phyloP scores from a whole-genome alignment of 2,797 vertebrate genomes.

The Erpetoichthys calabaricus region DNA sequence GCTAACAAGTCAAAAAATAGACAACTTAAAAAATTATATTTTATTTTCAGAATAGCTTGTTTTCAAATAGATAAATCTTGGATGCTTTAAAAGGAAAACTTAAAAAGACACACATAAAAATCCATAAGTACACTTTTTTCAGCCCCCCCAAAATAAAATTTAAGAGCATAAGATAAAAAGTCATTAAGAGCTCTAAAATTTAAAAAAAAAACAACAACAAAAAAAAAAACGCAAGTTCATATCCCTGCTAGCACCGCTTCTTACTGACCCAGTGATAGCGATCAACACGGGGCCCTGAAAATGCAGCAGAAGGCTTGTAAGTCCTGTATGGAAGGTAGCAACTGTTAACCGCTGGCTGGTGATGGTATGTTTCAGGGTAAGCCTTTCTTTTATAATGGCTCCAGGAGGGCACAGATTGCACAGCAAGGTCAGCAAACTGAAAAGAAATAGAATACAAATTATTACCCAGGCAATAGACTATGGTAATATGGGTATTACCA shows the following conservation, averaged over 20 bases:
- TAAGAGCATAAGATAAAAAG: no score
- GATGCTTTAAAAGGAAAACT: no score
- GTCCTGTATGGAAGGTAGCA: constrained; percentile 31
- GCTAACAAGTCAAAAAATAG: no score
- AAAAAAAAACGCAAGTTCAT: neutral
- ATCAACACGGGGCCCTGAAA: constrained; percentile 57
- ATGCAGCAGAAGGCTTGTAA: constrained; percentile 36
- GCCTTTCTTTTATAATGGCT: constrained; percentile 50
- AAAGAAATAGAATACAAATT: neutral
- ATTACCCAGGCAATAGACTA: neutral
- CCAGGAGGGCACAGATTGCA: constrained; percentile 49
- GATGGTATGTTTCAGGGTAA: constrained; percentile 33
- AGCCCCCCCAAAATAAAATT: no score
- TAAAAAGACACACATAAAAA: no score
- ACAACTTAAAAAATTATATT: no score
- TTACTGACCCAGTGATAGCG: constrained; percentile 89
- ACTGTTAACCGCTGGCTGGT: constrained; percentile 1
- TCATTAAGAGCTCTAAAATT: neutral
- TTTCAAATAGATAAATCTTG: no score
- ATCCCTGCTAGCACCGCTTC: constrained; percentile 35
- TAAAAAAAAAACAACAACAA: neutral
- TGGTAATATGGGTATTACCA: no score
- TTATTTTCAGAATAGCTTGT: no score
- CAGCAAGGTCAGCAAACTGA: constrained; percentile 50
- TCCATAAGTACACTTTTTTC: no score